Percentiles rank a stretch among this genome's conserved stretches.
Evolutionary conservation across 2,113 vertebrate genomes (phyloP).

Genomic region (Macquaria ambigua): DNA sequence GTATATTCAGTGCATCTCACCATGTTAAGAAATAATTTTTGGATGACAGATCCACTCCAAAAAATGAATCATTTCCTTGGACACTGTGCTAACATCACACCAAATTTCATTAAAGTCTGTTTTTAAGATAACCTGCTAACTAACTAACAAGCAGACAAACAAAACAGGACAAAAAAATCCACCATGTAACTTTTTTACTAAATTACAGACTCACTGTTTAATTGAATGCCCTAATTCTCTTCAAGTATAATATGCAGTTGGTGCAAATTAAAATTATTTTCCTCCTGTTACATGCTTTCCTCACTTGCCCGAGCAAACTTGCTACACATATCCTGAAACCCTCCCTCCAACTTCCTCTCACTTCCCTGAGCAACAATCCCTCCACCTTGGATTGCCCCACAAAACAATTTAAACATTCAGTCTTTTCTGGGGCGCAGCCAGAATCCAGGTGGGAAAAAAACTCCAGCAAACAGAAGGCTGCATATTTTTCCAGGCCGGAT

Average conservation of each 20-base stretch:
- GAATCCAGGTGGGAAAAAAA: slow-evolving; percentile 58
- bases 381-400: slow-evolving; percentile 23
- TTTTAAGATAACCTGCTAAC: background rate
- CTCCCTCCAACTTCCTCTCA: slow-evolving; percentile 13
- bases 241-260: background rate
- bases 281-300: background rate
- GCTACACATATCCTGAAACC: slow-evolving; percentile 6
- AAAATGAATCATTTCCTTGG: background rate
- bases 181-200: background rate
- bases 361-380: slow-evolving; percentile 39
- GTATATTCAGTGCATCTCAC: background rate
- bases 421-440: slow-evolving; percentile 65
- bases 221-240: background rate
- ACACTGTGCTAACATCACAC: background rate
- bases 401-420: slow-evolving; percentile 78
- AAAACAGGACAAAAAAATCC: background rate
- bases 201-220: background rate
- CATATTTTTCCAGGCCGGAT: slow-evolving; percentile 58
- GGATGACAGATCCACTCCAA: background rate
- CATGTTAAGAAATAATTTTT: background rate
- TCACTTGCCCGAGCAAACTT: slow-evolving; percentile 11
- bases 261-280: background rate
- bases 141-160: background rate
- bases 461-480: slow-evolving; percentile 68
- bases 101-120: background rate